Base-by-base conservation (phyloP, 1,140 invertebrate species). In the Planococcus citri region DNA sequence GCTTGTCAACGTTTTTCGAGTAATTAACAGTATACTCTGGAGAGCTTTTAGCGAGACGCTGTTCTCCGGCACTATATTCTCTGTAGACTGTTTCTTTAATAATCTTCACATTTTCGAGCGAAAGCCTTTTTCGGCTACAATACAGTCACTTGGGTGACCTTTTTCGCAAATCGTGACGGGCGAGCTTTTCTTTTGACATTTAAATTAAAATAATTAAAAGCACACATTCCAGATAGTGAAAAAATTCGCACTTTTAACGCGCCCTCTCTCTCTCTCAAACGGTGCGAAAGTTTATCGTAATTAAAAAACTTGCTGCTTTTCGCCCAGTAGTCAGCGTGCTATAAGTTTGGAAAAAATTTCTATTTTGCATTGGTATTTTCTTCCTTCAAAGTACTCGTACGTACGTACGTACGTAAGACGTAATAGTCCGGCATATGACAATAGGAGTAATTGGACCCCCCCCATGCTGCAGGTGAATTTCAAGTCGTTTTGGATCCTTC, bases 171-270 rank as follows among this genome's bases (percentile, higher is more conserved):
- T 37, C 14, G 6, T 37, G 41, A 17, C 12, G 17, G 2, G 17
- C 41, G 33, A 51, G 41, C 41, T 51, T 51, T 51, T 51, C n/a
- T 51, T 51, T 51, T 51, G 41, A 51, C 41, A 51, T 51, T 51
- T 51, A 51, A 33, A 33, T 33, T 33, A 33, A 33, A 33, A 33
- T 33, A 33, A 33, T 33, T 33, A 33, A 33, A 33, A 33, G 29
- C 29, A 33, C 29, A 12, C 29, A 33, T 33, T 33, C 17, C 12
- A 20, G n/a, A 51, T 51, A 51, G 14, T 37, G 33, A 37, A 51
- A 51, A 51, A 20, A 51, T 51, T 20, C 17, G 6, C 41, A 20
- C 10, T 20, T 20, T 20, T 17, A 17, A n/a, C n/a, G n/a, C n/a
- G n/a, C n/a, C n/a, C n/a, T n/a, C n/a, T n/a, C n/a, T n/a, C n/a